Evolutionary conservation across 2,113 vertebrate species (phyloP), one percentile per base, ranked within the genome.

Genomic region (Struthidea cinerea): DNA sequence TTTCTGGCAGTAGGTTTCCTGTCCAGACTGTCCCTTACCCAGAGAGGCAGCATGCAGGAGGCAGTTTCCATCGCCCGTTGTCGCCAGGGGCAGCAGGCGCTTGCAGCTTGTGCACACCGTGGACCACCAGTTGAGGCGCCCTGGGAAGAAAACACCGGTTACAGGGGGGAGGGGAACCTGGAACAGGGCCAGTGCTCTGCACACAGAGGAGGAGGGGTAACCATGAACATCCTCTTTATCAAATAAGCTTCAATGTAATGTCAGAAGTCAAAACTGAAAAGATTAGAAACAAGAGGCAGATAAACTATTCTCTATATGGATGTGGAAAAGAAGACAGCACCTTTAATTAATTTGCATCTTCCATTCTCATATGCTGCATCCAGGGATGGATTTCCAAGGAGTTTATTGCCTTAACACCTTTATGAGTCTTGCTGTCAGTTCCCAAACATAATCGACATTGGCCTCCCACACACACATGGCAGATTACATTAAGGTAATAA

Each of bases 41-140:
- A 99, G 98, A 33, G 99, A 99, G 47, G 99, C 99, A 20, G 99
- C 99, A 10, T 99, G 99, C 86, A 99, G 97, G 28, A 99, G 99
- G 97, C 99, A 99, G 98, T 99, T 99, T 28, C 99, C 99, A 27
- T 99, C 99, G 22, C 99, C 99, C 1, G 99, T 99, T 16, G 99
- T 99, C 37, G 99, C 99, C 98, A 99, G 94, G 61, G 99, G 99
- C 89, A 99, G 99, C 64, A 99, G 98, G 87, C 99, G 99, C 95
- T 99, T 99, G 95, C 99, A 99, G 96, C 99, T 99, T 2, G 98
- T 98, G 96, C 99, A 99, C 96, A 99, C 98, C 1, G 99, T 99
- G 92, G 99, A 99, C 99, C 99, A 99, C 99, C 99, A 99, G 75
- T 99, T 99, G 85, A 99, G 98, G 84, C 99, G 99, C 92, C 99